Percentiles rank a stretch among this genome's conserved stretches.
Conservation (phyloP, 1,140 invertebrate genomes). For the Leptinotarsa defecta region DNA sequence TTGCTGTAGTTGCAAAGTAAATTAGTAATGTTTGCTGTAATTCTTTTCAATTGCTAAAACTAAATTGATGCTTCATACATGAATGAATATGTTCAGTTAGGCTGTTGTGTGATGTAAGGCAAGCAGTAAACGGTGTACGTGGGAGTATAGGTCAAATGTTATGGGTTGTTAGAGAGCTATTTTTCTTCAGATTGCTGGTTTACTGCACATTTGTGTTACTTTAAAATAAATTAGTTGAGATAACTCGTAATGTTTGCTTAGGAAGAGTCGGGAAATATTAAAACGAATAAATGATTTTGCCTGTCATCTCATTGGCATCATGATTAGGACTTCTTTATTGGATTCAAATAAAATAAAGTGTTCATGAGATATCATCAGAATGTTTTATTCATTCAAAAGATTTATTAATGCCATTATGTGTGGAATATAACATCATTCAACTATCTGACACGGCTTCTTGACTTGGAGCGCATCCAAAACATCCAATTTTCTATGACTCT, state of each 20-base stretch:
- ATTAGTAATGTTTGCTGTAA: too few relatives aligned
- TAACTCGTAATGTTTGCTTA: background rate
- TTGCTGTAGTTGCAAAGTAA: too few relatives aligned
- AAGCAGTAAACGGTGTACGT: slow-evolving; percentile 22
- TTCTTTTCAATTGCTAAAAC: background rate
- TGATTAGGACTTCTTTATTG: too few relatives aligned
- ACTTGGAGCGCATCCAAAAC: too few relatives aligned
- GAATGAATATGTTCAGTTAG: slow-evolving; percentile 14
- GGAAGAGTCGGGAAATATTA: background rate
- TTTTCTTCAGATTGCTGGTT: background rate
- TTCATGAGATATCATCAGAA: too few relatives aligned
- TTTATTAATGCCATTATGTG: too few relatives aligned
- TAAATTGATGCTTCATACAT: slow-evolving; percentile 2
- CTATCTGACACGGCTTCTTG: too few relatives aligned
- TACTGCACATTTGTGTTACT: slow-evolving; percentile 15
- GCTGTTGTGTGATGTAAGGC: slow-evolving; percentile 16
- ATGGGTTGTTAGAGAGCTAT: slow-evolving; percentile 15
- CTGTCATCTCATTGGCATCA: too few relatives aligned
- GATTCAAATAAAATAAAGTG: too few relatives aligned
- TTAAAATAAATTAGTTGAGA: slow-evolving; percentile 9
- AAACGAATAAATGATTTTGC: background rate
- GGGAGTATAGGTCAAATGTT: slow-evolving; percentile 20
- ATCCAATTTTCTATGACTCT: too few relatives aligned
- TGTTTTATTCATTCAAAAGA: too few relatives aligned
- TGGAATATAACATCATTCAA: too few relatives aligned